Evolutionary conservation across 53 echinoderm and acorn worm genomes (phyloP).

Genomic region (Echinarachnius parma): DNA sequence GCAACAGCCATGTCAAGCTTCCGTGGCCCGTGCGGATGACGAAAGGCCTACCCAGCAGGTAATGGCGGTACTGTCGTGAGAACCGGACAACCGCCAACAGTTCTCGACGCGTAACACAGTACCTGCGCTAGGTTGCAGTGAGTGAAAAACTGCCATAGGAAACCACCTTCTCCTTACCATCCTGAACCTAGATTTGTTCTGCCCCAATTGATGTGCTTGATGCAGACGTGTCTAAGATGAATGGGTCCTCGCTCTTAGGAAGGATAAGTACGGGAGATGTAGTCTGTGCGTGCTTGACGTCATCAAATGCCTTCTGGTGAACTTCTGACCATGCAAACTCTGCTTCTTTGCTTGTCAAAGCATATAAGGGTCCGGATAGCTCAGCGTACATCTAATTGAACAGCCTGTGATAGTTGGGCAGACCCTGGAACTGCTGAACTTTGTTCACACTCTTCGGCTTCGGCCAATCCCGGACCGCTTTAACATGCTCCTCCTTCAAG

Average conservation of each 20-base stretch:
- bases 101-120: constrained; percentile 52
- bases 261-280: constrained; percentile 47
- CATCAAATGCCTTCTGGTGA: constrained; percentile 49
- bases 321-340: constrained; percentile 19
- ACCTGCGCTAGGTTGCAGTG: constrained; percentile 33
- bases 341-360: constrained; percentile 32
- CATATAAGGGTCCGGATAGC: constrained; percentile 17
- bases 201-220: constrained; percentile 45
- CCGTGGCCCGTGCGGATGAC: constrained; percentile 41
- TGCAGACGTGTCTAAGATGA: too few relatives aligned
- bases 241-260: too few relatives aligned
- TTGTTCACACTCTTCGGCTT: constrained; percentile 24
- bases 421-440: constrained; percentile 26
- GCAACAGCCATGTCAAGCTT: constrained; percentile 50
- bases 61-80: constrained; percentile 44
- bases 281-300: constrained; percentile 15
- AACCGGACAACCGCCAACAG: constrained; percentile 49
- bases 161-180: constrained; percentile 43
- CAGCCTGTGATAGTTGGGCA: constrained; percentile 30
- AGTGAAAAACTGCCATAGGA: constrained; percentile 54
- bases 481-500: constrained; percentile 10
- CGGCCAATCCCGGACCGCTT: constrained; percentile 37
- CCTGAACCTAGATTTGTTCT: constrained; percentile 49
- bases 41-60: constrained; percentile 45
- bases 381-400: constrained; percentile 34